Evolutionary conservation across 2,888 invertebrate species (phyloP).

Genomic region (Nemoura dubitans): DNA sequence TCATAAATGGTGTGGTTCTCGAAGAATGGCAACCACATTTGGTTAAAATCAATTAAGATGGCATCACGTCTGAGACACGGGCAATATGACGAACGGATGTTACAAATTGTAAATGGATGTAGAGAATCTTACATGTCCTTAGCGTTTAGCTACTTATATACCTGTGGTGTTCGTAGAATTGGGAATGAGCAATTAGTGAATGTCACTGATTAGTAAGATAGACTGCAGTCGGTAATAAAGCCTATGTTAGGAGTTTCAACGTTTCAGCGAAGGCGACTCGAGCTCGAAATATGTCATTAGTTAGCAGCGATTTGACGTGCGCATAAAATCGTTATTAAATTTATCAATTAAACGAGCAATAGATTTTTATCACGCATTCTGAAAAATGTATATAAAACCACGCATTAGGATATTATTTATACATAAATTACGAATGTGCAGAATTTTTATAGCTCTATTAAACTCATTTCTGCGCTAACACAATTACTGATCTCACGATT

Average conservation of each 20-base stretch:
- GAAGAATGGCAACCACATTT: neutral
- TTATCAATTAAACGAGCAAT: neutral
- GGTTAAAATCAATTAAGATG: constrained; percentile 7
- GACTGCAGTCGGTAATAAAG: neutral
- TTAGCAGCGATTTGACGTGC: neutral
- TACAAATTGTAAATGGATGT: neutral
- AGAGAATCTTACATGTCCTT: neutral
- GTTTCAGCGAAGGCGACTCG: neutral
- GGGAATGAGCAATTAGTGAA: neutral
- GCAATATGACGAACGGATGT: neutral
- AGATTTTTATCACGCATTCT: too few species aligned
- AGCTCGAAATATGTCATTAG: neutral
- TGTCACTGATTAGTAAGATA: neutral
- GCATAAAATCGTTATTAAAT: neutral
- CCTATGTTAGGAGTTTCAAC: neutral
- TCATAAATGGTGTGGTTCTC: neutral
- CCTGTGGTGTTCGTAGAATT: neutral
- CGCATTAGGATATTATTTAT: neutral
- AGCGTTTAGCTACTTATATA: neutral
- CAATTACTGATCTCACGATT: neutral
- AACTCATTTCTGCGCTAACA: neutral
- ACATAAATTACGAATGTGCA: neutral
- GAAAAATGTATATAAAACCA: too few species aligned
- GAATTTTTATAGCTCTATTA: neutral
- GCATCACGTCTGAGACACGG: neutral